Percentiles rank a stretch among this genome's conserved stretches.
Evolutionary conservation across 2,113 vertebrate species (phyloP).

Genomic region (Silurus meridionalis): DNA sequence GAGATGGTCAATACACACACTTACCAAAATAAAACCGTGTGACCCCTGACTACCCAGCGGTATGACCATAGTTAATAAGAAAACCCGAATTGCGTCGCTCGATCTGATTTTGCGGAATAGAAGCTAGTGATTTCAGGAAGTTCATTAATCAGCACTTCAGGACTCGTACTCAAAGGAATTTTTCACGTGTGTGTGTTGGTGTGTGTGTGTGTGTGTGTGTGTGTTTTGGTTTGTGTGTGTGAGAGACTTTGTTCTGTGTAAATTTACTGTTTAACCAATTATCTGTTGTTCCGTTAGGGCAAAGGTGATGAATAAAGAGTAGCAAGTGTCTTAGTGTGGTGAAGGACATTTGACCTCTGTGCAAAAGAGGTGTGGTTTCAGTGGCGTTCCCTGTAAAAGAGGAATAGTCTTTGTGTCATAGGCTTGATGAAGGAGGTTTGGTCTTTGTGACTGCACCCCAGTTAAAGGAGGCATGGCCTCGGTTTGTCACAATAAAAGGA

Average conservation of each 20-base stretch:
- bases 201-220: not conserved
- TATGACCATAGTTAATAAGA: conserved; percentile 14
- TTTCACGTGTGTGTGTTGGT: not conserved
- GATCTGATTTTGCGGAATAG: not conserved
- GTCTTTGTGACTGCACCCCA: not conserved
- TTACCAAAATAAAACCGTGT: not conserved
- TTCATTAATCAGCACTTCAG: not conserved
- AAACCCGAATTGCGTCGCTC: not conserved
- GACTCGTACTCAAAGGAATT: not conserved
- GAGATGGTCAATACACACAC: too few relatives aligned
- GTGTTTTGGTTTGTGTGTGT: too few relatives aligned
- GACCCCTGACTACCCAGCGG: not conserved
- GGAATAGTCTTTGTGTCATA: not conserved
- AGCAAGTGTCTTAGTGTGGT: not conserved
- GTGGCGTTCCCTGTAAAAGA: not conserved
- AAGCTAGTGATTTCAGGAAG: not conserved
- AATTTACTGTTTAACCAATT: not conserved
- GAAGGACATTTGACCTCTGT: not conserved
- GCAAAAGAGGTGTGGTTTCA: too few relatives aligned
- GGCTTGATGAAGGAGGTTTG: not conserved
- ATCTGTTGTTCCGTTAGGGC: not conserved
- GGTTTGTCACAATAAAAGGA: not conserved
- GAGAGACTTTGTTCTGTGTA: not conserved
- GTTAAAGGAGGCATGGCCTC: not conserved
- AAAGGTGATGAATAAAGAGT: not conserved